Base-by-base conservation (phyloP, 2,888 invertebrate genomes). In the Sphaerophoria taeniata region DNA sequence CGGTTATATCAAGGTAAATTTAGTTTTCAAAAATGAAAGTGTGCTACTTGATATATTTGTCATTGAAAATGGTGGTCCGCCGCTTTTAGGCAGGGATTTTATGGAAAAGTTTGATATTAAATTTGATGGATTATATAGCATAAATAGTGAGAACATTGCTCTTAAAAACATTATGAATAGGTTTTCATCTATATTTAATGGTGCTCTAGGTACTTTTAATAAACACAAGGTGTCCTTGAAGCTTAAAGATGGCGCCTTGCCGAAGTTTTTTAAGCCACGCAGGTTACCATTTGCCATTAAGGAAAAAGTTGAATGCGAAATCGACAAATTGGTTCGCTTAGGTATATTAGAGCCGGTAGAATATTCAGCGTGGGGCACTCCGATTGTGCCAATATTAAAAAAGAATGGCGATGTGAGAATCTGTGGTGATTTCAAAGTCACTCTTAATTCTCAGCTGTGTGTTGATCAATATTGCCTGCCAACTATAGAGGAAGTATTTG, bases 181-280 rank as follows among this genome's bases (percentile, higher is more conserved):
- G 39, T 83, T 60, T 63, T 14, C 9, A 0, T 49, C 36, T n/a
- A 31, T 81, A 6, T 87, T 87, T 70, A 67, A 82, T 67, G 77
- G 67, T n/a, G 49, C 63, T 4, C 71, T 87, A 24, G 87, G 87
- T 12, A 33, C 36, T 4, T 87, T 86, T 58, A 86, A 74, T 6
- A 84, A 81, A 33, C 56, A 73, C 70, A 53, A 77, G 31, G 87
- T 63, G 71, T 12, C 14, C 9, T 14, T 58, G 9, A 0, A 34
- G 14, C 4, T 73, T 16, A 16, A 24, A 3, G 16, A 58, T 34
- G 34, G 34, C 12, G 55, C 55, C 6, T 34, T 55, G 12, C 61
- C 79, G 0, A 60, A 47, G 6, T 60, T 49, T 24, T 53, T 34
- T 14, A 43, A 45, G 12, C 60, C 47, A 0, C 56, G 14, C 9